Evolutionary conservation across 2,113 vertebrate genomes (phyloP), one percentile per base, ranked within the genome.

Genomic region (Cyprinodon brontotheroides): DNA sequence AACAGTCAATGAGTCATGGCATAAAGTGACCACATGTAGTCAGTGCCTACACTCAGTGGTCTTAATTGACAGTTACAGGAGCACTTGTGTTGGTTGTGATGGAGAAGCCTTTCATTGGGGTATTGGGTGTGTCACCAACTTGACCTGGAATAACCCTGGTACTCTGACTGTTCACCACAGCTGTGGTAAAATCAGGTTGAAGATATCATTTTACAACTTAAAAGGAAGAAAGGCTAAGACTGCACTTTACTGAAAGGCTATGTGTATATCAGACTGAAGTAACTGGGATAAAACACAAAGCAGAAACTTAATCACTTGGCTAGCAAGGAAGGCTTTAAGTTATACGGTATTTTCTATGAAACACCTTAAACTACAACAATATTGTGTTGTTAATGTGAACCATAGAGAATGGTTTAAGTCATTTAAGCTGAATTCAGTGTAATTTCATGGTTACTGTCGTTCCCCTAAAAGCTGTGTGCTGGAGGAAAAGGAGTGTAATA

Each of bases 141-240:
- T 81, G 83, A 85, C 91, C 90, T 83, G 57, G 41, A 86, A 82
- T 80, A 76, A 86, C 83, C 78, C 79, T 70, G 50, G 69, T 72
- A 43, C 64, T 77, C 48, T 72, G 43, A 72, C 68, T 63, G 36
- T 53, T 63, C 9, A n/a, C 40, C 70, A 41, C 45, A 61, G 38
- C 45, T 65, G 40, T 36, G 65, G 70, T 22, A 82, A 77, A 77
- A 74, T 76, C 12, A 11, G 29, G 11, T 59, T 63, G n/a, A 45
- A 73, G 45, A 67, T 82, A 84, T 76, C 8, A 73, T 74, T 78
- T 75, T 22, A 78, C 61, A 61, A 22, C n/a, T 78, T 59, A 20
- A 36, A 85, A 47, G 62, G 57, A 65, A 82, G 69, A 39, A 38
- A 60, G 37, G 59, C n/a, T 67, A 4, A 67, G 62, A 8, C 39